These are phyloP conservation scores for Phyllopteryx taeniolatus DNA, from an alignment of 2,113 vertebrate species.

Conservation along the genomic window DNA sequence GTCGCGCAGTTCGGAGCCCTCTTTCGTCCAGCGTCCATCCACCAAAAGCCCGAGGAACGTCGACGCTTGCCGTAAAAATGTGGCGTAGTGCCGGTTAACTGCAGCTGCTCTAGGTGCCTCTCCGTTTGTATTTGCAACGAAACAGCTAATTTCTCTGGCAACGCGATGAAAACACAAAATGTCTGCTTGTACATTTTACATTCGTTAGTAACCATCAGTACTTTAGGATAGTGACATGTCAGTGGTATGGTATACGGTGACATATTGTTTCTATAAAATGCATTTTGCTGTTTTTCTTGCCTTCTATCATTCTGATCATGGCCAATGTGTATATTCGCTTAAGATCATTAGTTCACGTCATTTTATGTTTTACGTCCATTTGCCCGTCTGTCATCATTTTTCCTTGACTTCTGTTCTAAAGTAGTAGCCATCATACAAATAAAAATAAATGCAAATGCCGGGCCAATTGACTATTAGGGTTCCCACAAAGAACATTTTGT, in stretches of 20 bases:
- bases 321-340: background rate
- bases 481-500: too few species aligned
- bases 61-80: conserved; percentile 20
- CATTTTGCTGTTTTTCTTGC: background rate
- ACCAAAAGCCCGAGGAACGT: background rate
- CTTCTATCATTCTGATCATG: background rate
- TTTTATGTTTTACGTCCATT: background rate
- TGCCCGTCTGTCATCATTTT: background rate
- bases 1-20: background rate
- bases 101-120: conserved; percentile 39
- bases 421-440: too few species aligned
- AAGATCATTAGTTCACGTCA: background rate
- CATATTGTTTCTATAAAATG: background rate
- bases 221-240: conserved; percentile 3
- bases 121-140: background rate
- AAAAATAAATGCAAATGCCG: too few species aligned
- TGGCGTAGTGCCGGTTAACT: conserved; percentile 38
- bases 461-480: too few species aligned
- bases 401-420: background rate
- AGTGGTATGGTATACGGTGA: background rate
- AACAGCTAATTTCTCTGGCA: conserved; percentile 9
- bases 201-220: background rate
- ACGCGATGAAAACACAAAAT: background rate
- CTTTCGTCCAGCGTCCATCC: background rate
- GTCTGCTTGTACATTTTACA: background rate